phyloP scores from a whole-genome alignment of 2,797 vertebrate species.

The Myotis vivesi region DNA sequence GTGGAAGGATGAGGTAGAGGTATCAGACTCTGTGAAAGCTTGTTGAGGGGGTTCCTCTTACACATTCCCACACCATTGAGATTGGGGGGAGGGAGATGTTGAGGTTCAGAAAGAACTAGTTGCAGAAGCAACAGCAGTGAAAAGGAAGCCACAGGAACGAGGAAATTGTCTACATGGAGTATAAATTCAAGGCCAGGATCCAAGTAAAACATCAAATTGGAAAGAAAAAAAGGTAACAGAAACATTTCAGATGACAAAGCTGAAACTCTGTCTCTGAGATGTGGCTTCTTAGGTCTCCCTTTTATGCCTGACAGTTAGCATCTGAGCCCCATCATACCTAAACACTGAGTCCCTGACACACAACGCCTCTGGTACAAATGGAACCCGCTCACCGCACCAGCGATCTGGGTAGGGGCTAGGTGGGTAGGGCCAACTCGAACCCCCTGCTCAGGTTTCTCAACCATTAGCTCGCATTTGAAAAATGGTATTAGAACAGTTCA shows the following conservation, averaged over 20 bases:
- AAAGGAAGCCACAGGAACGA: conserved; percentile 40
- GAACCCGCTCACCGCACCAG: background rate
- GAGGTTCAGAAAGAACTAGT: background rate
- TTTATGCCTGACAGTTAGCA: background rate
- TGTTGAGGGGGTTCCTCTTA: background rate
- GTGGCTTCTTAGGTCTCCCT: background rate
- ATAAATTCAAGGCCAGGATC: conserved; percentile 53
- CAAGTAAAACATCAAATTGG: conserved; percentile 64
- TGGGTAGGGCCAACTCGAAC: background rate
- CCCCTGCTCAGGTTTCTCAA: background rate
- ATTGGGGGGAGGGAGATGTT: too few relatives aligned
- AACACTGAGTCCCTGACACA: background rate
- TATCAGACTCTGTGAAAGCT: background rate
- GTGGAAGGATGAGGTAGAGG: background rate
- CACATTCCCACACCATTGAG: background rate
- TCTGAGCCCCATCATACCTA: background rate
- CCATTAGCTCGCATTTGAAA: conserved; percentile 20
- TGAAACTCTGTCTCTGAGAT: conserved; percentile 31
- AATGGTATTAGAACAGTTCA: conserved; percentile 14
- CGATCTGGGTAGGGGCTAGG: background rate
- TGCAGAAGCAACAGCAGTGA: background rate
- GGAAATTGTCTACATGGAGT: conserved; percentile 22
- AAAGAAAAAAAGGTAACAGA: conserved; percentile 57
- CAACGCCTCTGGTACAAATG: background rate
- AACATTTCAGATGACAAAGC: conserved; percentile 54